A percentile compares a stretch with the other conserved stretches of the same genome.
Evolutionary conservation across 2,113 vertebrate species (phyloP).

Genomic region (Platichthys flesus): DNA sequence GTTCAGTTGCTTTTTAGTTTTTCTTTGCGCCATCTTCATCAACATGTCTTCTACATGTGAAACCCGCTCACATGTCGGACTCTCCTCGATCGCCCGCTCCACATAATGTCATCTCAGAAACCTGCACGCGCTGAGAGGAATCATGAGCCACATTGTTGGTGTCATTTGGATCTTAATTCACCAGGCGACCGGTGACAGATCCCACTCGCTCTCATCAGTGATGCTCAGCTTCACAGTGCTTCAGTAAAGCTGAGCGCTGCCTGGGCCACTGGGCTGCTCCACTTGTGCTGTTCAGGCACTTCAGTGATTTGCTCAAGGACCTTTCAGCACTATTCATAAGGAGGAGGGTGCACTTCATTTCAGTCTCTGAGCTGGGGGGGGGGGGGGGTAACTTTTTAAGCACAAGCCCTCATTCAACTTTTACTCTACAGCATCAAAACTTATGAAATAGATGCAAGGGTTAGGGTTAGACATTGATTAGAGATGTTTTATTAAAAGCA

Average conservation of each 20-base stretch:
- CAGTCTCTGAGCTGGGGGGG: not conserved
- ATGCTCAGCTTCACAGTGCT: not conserved
- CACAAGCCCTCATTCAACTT: too few relatives aligned
- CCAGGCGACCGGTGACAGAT: not conserved
- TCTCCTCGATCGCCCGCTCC: too few relatives aligned
- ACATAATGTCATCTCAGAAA: too few relatives aligned
- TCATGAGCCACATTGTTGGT: constrained; percentile 8
- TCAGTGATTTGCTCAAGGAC: constrained; percentile 1
- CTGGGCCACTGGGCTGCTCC: too few relatives aligned
- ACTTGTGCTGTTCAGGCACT: too few relatives aligned
- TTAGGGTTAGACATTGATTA: not conserved
- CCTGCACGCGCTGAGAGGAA: not conserved
- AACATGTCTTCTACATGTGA: too few relatives aligned
- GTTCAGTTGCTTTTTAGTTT: too few relatives aligned
- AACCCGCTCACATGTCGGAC: too few relatives aligned
- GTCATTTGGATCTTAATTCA: not conserved
- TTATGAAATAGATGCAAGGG: not conserved
- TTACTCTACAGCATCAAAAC: not conserved
- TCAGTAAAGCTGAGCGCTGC: not conserved
- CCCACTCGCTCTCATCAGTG: not conserved
- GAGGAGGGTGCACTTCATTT: constrained; percentile 16
- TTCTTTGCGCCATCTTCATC: too few relatives aligned
- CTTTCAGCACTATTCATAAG: constrained; percentile 20
- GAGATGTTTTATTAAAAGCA: too few relatives aligned
- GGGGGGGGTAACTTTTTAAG: too few relatives aligned